A percentile compares a stretch with the other conserved stretches of the same genome.
These are phyloP conservation scores for Chionis minor DNA, from an alignment of 2,113 vertebrate genomes.

Conservation along the genomic window DNA sequence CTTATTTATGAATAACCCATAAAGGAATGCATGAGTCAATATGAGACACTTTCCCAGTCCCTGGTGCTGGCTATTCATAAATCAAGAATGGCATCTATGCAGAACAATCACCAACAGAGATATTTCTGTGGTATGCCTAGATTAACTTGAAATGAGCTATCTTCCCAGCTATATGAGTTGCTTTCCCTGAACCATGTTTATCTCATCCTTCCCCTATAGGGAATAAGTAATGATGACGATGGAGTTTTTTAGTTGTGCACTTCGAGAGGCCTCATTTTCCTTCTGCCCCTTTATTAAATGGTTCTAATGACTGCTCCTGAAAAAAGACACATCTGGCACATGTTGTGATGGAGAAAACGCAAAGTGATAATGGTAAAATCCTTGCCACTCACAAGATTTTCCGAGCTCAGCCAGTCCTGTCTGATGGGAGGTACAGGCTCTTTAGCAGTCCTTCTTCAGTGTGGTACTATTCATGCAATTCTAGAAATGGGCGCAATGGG, in stretches of 20 bases:
- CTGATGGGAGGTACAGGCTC: not conserved
- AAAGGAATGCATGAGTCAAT: conserved; percentile 31
- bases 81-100: conserved; percentile 1
- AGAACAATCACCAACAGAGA: not conserved
- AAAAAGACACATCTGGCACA: not conserved
- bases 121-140: not conserved
- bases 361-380: not conserved
- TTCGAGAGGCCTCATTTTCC: not conserved
- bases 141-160: not conserved
- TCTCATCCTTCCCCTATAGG: not conserved
- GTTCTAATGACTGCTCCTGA: not conserved
- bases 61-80: conserved; percentile 12
- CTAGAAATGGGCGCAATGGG: not conserved
- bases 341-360: not conserved
- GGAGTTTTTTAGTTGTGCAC: not conserved
- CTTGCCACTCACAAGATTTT: not conserved
- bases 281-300: not conserved
- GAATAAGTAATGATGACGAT: not conserved
- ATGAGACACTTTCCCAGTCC: not conserved
- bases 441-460: not conserved
- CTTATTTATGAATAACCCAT: conserved; percentile 49
- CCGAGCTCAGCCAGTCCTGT: not conserved
- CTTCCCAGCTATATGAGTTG: not conserved
- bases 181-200: not conserved
- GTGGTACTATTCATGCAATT: not conserved